A percentile compares a stretch with the other conserved stretches of the same genome.
Conservation (phyloP, 2,797 vertebrate genomes). For the Australoheros facetus region DNA sequence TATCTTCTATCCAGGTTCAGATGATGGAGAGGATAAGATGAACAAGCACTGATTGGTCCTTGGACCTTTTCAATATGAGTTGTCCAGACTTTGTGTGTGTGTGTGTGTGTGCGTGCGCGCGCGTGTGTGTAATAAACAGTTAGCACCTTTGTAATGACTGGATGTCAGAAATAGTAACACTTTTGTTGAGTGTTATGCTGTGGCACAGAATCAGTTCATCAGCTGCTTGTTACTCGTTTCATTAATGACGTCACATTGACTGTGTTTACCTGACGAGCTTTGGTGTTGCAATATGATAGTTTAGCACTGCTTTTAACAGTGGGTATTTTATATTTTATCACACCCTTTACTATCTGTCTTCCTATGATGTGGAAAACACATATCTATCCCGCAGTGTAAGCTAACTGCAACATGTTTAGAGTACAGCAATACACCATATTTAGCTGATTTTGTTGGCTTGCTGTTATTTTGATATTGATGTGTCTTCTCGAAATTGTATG, state of each 20-base stretch:
- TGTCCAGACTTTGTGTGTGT: slow-evolving; percentile 59
- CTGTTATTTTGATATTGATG: slow-evolving; percentile 77
- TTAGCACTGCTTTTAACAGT: slow-evolving; percentile 82
- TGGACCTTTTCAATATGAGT: slow-evolving; percentile 64
- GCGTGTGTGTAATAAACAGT: slow-evolving; percentile 58
- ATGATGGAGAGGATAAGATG: slow-evolving; percentile 51
- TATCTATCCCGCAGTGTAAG: slow-evolving; percentile 80
- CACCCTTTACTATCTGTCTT: slow-evolving; percentile 84
- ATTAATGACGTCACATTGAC: slow-evolving; percentile 74
- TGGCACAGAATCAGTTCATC: slow-evolving; percentile 76
- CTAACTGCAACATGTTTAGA: slow-evolving; percentile 79
- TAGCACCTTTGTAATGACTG: slow-evolving; percentile 77
- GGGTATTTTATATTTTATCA: slow-evolving; percentile 81
- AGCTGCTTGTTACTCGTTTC: slow-evolving; percentile 74
- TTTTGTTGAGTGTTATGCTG: slow-evolving; percentile 61
- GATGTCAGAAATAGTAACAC: slow-evolving; percentile 68
- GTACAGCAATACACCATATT: slow-evolving; percentile 85
- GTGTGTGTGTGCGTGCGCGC: background rate
- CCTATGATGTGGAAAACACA: slow-evolving; percentile 81
- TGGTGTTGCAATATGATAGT: slow-evolving; percentile 81
- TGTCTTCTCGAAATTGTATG: slow-evolving; percentile 74
- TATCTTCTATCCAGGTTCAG: slow-evolving; percentile 65
- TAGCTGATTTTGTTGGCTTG: slow-evolving; percentile 81
- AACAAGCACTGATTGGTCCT: slow-evolving; percentile 73
- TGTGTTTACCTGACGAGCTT: slow-evolving; percentile 79